Evolutionary conservation across 2,888 invertebrate species (phyloP).

Genomic region (Erebia palarica): DNA sequence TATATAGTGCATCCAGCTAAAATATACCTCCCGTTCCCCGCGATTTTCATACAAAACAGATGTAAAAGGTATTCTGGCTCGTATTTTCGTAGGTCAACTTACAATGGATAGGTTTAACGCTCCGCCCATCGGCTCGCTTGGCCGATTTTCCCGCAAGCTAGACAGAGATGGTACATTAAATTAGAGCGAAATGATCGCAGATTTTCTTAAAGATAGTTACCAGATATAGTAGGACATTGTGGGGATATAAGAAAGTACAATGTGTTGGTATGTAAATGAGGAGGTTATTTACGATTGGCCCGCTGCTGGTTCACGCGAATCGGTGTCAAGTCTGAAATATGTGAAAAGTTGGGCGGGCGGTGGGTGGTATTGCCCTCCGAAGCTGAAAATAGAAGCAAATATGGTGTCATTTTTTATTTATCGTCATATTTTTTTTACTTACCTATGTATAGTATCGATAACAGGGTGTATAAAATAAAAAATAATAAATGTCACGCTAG

Average conservation of each 20-base stretch:
- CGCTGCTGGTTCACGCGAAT: conserved; percentile 56
- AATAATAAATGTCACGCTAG: neutral
- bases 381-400: conserved; percentile 28
- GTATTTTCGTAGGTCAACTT: conserved; percentile 61
- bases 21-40: conserved; percentile 51
- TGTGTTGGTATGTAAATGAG: conserved; percentile 75
- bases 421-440: neutral
- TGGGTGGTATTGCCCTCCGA: conserved; percentile 21
- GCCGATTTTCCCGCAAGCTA: conserved; percentile 60
- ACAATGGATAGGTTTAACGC: conserved; percentile 55
- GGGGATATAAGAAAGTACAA: conserved; percentile 68
- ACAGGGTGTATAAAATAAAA: neutral
- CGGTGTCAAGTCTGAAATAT: conserved; percentile 66
- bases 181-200: conserved; percentile 63
- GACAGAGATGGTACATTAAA: conserved; percentile 60
- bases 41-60: conserved; percentile 48
- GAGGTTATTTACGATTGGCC: conserved; percentile 69
- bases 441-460: neutral
- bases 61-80: conserved; percentile 49
- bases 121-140: conserved; percentile 77
- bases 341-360: conserved; percentile 56
- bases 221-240: conserved; percentile 71
- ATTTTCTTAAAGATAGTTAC: conserved; percentile 80
- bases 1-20: conserved; percentile 69
- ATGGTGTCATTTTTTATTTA: conserved; percentile 26